A percentile compares a stretch with the other conserved stretches of the same genome.
Conservation (phyloP, 2,797 vertebrate species). For the Phyllotis vaccarum region DNA sequence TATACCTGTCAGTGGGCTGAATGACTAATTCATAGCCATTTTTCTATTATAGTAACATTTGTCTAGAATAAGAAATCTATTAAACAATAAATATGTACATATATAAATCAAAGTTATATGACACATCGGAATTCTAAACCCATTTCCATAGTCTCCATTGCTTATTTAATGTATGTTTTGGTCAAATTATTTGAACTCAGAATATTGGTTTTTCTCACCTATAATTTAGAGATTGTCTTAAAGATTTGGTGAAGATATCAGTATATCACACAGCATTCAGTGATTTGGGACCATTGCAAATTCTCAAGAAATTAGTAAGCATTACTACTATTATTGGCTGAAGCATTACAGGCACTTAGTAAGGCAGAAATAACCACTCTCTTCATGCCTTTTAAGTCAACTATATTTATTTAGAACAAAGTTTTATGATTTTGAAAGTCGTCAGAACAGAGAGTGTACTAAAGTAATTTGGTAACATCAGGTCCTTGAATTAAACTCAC, state of each 20-base stretch:
- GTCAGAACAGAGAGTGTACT: not conserved
- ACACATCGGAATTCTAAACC: not conserved
- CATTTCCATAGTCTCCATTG: not conserved
- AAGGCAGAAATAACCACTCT: not conserved
- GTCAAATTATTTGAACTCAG: not conserved
- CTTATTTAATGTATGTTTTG: not conserved
- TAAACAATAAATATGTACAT: not conserved
- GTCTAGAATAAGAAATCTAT: not conserved
- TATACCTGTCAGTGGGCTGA: not conserved
- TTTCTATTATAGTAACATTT: not conserved
- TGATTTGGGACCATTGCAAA: not conserved
- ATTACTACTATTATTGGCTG: not conserved
- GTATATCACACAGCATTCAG: not conserved
- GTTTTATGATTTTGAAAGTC: conserved; percentile 5
- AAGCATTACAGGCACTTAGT: not conserved
- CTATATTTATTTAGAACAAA: not conserved
- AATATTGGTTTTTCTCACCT: not conserved
- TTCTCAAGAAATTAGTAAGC: not conserved
- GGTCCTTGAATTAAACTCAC: not conserved
- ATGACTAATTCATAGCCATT: not conserved
- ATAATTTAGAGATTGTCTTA: not conserved
- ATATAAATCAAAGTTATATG: not conserved
- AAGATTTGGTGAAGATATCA: not conserved
- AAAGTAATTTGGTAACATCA: not conserved
- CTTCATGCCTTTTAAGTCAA: not conserved